Base-by-base conservation (phyloP, 2,888 invertebrate genomes). In the Villa cingulata region DNA sequence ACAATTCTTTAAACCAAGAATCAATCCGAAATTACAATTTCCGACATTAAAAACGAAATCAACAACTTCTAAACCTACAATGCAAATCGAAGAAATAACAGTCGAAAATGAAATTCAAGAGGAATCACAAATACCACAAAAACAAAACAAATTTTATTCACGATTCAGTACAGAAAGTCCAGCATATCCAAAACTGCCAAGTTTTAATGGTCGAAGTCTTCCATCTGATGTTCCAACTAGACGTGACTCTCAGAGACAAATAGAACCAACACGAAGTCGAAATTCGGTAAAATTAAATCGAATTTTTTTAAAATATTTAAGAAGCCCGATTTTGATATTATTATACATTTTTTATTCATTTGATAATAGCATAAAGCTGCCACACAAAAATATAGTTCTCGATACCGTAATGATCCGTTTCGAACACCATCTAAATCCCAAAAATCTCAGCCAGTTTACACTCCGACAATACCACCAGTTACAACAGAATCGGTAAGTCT, bases 401-500 rank as follows among this genome's bases (percentile, higher is more conserved):
- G 58, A 1, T 59, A 56, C 39, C 56, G 58, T 2, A 57, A 55
- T 5, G 57, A 57, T 49, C 48, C 48, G 17, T 50, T 50, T 32
- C 49, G 52, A 12, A 46, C 51, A n/a, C 50, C 50, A 23, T 45
- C 43, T 9, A 54, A 50, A 38, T 46, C 41, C 10, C 53, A 54
- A 45, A 41, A 49, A 37, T 7, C 38, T 18, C 51, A 53, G 20
- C 58, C 56, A 9, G 51, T 55, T 6, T 58, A 59, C 34, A 55
- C 55, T 14, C 59, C 59, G 37, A 59, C 58, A n/a, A 53, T 58
- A 16, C 59, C 58, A n/a, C 52, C 57, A 9, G 46, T 57, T 5
- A 56, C 59, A 7, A 56, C 56, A 17, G 55, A 57, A 41, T 41
- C 58, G 48, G 59, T 59, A 56, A 57, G 59, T 56, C n/a, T n/a